Evolutionary conservation across 92 coral and sea anemone genomes (phyloP), one percentile per base, ranked within the genome.

Genomic region (Umimayanthus chanpuru): DNA sequence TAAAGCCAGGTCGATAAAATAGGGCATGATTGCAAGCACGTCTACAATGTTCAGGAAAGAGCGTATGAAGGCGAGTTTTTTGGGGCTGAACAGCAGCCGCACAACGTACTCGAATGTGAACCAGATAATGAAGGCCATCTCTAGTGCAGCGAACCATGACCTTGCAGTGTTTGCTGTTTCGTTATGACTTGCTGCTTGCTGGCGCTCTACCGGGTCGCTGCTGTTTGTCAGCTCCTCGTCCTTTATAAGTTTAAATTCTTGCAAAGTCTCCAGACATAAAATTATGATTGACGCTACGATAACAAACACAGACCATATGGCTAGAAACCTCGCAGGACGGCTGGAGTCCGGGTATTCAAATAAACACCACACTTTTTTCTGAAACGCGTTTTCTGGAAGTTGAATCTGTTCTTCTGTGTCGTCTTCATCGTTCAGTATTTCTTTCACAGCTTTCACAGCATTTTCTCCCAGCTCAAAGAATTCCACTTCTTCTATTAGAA

Each of bases 291-390:
- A 97, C 2, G 98, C 94, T 78, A 97, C 94, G 18, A 97, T 96
- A 23, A 97, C 93, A 20, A 96, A 93, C 77, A 96, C 95, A 73
- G 98, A 95, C 85, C 96, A 89, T 67, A 97, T 61, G 18, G 99
- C 99, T 12, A 97, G 64, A 53, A 90, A 87, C 8, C 99, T 93
- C 15, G 99, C 98, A 4, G 94, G 90, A 61, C 64, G 89, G 53
- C 98, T 93, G 28, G 99, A 95, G 71, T 97, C 99, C 8, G 99
- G 96, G 85, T 91, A 95, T 73, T 97, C 99, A 73, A 97, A 97
- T 47, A 97, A 81, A 74, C 92, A 92, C 99, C 99, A 97, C 14
- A 94, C 84, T 32, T 91, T 91, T 72, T 85, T 81, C 76, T 97
- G 99, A 32, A 91, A 56, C 80, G 79, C 90, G 38, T 88, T 89